Conservation (phyloP, 2,888 invertebrate species). For the Tachina lurida region DNA sequence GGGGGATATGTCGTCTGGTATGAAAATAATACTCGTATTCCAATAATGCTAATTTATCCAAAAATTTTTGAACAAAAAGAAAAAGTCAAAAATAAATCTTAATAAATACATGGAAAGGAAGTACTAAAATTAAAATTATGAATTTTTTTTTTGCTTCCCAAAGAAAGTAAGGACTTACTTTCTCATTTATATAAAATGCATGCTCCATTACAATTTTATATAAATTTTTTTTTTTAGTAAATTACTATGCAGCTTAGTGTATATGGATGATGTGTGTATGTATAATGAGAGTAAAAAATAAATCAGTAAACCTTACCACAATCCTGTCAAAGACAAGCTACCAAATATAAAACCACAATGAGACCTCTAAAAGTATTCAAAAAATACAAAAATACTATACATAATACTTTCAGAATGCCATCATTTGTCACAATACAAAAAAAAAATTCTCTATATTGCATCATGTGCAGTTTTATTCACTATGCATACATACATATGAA, state of each 20-base stretch:
- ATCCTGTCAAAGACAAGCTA: slow-evolving; percentile 65
- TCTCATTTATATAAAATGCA: slow-evolving; percentile 5
- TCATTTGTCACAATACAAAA: slow-evolving; percentile 52
- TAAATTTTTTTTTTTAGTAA: slow-evolving; percentile 29
- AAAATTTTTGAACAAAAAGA: slow-evolving; percentile 15
- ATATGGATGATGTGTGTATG: no score
- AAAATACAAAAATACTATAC: slow-evolving; percentile 37
- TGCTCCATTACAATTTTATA: background rate
- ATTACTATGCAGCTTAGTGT: slow-evolving; percentile 37
- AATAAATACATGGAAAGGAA: slow-evolving; percentile 64
- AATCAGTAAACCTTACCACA: slow-evolving; percentile 56
- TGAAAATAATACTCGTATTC: slow-evolving; percentile 51
- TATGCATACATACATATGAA: slow-evolving; percentile 19
- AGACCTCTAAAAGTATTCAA: slow-evolving; percentile 64
- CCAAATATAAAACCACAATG: slow-evolving; percentile 62
- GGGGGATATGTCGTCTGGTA: background rate
- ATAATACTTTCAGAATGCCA: slow-evolving; percentile 42
- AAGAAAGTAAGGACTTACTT: slow-evolving; percentile 10
- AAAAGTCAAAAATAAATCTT: slow-evolving; percentile 65
- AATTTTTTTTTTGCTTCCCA: background rate
- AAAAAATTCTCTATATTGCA: slow-evolving; percentile 48
- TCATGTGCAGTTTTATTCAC: slow-evolving; percentile 61
- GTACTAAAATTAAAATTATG: slow-evolving; percentile 46
- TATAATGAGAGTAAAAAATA: slow-evolving; percentile 8
- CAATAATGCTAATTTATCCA: slow-evolving; percentile 49